phyloP scores from a whole-genome alignment of 2,888 invertebrate species.

The Apoda limacodes region DNA sequence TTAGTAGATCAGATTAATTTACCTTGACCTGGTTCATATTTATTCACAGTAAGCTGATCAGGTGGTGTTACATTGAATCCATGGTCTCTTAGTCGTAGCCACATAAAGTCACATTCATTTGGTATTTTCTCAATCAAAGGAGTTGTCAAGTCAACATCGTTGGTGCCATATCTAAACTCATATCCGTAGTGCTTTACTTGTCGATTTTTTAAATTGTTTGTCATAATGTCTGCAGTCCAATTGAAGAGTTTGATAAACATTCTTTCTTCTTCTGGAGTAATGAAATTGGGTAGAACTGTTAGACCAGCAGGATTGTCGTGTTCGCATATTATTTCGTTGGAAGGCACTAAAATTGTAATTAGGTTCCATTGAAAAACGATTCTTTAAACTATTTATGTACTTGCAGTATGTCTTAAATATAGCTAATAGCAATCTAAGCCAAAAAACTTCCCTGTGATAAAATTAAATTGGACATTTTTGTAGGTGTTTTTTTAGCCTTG shows the following conservation, averaged over 20 bases:
- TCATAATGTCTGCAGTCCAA: slow-evolving; percentile 45
- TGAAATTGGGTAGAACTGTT: slow-evolving; percentile 76
- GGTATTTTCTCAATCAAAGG: slow-evolving; percentile 81
- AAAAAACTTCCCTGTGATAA: too few species aligned
- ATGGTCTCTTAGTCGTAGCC: slow-evolving; percentile 63
- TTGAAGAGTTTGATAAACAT: slow-evolving; percentile 69
- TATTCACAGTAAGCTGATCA: slow-evolving; percentile 88
- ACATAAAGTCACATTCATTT: slow-evolving; percentile 73
- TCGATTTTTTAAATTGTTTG: slow-evolving; percentile 77
- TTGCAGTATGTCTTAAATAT: too few species aligned
- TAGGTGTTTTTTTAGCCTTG: too few species aligned
- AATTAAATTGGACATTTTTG: too few species aligned
- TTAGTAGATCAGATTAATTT: slow-evolving; percentile 15
- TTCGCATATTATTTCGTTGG: slow-evolving; percentile 36
- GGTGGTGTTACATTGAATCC: slow-evolving; percentile 61
- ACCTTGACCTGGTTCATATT: slow-evolving; percentile 88
- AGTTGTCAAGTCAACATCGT: slow-evolving; percentile 80
- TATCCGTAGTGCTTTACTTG: slow-evolving; percentile 92
- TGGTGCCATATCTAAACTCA: slow-evolving; percentile 89
- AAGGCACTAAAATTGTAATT: slow-evolving; percentile 42
- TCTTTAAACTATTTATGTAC: not conserved
- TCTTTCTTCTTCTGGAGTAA: slow-evolving; percentile 77
- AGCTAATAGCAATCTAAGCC: too few species aligned
- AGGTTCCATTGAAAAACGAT: not conserved
- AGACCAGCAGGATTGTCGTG: slow-evolving; percentile 75